These are phyloP conservation scores for Trichonephila clavipes DNA, from an alignment of 1,140 invertebrate genomes.

Conservation along the genomic window DNA sequence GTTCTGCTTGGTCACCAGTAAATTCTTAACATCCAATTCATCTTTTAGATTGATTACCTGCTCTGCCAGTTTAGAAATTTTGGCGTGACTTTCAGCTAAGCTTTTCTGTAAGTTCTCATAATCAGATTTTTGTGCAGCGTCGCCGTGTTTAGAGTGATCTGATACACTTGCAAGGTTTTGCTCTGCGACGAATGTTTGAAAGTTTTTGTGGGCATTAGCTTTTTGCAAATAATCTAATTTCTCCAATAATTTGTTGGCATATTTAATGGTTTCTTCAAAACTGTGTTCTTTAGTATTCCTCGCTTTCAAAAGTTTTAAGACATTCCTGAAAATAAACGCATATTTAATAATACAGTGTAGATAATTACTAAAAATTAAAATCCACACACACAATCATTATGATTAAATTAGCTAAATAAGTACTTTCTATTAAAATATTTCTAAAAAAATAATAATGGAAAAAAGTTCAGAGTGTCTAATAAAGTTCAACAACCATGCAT, in stretches of 20 bases:
- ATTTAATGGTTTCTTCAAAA: constrained; percentile 53
- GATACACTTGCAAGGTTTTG: neutral
- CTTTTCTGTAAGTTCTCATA: constrained; percentile 22
- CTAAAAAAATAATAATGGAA: no score
- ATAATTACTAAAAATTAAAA: neutral
- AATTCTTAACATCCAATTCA: constrained; percentile 40
- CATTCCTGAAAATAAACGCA: neutral
- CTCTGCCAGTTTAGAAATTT: constrained; percentile 51
- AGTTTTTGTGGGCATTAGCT: neutral
- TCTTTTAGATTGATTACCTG: constrained; percentile 60
- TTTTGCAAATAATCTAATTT: constrained; percentile 63
- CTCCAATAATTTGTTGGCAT: constrained; percentile 63
- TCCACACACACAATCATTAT: neutral
- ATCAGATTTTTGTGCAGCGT: neutral
- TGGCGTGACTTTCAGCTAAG: constrained; percentile 40
- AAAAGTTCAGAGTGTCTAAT: no score
- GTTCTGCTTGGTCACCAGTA: neutral
- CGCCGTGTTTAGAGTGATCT: neutral
- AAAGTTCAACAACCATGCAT: no score
- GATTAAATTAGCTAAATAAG: no score
- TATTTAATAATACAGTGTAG: neutral
- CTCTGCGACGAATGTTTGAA: neutral
- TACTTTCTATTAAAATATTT: no score
- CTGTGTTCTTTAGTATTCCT: constrained; percentile 56
- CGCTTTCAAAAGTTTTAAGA: constrained; percentile 21